Conservation (phyloP, 2,797 vertebrate species). For the Molossus molossus region DNA sequence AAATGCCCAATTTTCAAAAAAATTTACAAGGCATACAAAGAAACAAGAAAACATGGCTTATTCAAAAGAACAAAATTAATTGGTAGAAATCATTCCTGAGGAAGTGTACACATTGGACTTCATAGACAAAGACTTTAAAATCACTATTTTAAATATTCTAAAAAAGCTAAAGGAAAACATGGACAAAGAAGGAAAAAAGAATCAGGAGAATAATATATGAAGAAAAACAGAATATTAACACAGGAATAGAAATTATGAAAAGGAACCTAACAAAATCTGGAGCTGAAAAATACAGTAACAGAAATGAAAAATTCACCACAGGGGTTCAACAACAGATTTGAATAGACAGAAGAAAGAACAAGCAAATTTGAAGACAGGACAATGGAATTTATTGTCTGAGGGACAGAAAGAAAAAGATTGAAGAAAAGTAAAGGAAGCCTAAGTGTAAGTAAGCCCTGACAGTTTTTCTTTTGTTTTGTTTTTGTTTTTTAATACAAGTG, state of each 20-base stretch:
- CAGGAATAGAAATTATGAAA: background rate
- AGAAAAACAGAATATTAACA: background rate
- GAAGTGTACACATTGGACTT: background rate
- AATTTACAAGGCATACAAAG: background rate
- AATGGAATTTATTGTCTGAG: background rate
- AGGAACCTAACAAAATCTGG: background rate
- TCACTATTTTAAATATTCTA: background rate
- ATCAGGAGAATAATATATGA: background rate
- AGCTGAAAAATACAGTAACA: constrained; percentile 3
- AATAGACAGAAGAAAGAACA: background rate
- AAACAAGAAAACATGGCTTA: background rate
- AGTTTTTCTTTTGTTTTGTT: background rate
- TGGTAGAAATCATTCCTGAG: background rate
- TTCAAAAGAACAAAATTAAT: background rate
- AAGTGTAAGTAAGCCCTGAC: background rate
- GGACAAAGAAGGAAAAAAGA: background rate
- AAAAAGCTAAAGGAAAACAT: background rate
- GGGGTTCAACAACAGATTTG: background rate
- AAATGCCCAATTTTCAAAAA: background rate
- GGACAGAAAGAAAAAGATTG: background rate
- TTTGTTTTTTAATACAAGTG: background rate
- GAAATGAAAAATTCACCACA: background rate
- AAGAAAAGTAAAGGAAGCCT: background rate
- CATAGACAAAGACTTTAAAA: background rate
- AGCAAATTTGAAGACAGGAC: background rate